Base-by-base conservation (phyloP, 2,113 vertebrate genomes). In the Lota lota region DNA sequence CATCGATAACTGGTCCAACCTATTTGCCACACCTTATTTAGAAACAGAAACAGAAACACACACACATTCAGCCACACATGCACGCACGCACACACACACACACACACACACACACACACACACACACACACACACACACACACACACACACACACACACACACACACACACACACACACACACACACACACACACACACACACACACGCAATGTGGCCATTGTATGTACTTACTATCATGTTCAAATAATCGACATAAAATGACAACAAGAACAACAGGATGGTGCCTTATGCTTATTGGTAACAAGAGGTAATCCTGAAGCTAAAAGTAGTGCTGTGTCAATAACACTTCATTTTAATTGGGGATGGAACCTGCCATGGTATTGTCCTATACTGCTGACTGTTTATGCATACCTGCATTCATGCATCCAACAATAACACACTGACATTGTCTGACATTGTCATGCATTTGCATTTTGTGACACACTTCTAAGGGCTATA, bases 361-460 rank as follows among this genome's bases (percentile, higher is more conserved):
- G 83, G 78, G 71, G 6, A 18, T 60, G 66, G 82, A 87, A 88
- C 81, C 70, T 85, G 84, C 88, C 87, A 77, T 81, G 76, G 84
- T 82, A 7, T 18, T 17, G 53, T 56, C 16, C 16, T 18, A 17
- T n/a, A 53, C 51, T 17, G 53, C n/a, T 56, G 40, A 47, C 40
- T 56, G 53, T 22, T 0, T 20, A 76, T 77, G 71, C 62, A 72
- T 76, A 76, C 81, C 76, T 84, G 77, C 81, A 76, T 84, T 72
- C 70, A 80, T 78, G 75, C 79, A 57, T 67, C 77, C 76, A 80
- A 79, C 75, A 88, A 82, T 62, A 77, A 78, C 11, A 69, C 61
- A 67, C 57, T 72, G 86, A 79, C 83, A 85, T 89, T 87, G 84
- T 60, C n/a, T 76, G 85, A 88, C 83, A 82, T 84, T 88, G 85